Conservation (phyloP, 2,888 invertebrate genomes). For the Eubasilissa splendida region DNA sequence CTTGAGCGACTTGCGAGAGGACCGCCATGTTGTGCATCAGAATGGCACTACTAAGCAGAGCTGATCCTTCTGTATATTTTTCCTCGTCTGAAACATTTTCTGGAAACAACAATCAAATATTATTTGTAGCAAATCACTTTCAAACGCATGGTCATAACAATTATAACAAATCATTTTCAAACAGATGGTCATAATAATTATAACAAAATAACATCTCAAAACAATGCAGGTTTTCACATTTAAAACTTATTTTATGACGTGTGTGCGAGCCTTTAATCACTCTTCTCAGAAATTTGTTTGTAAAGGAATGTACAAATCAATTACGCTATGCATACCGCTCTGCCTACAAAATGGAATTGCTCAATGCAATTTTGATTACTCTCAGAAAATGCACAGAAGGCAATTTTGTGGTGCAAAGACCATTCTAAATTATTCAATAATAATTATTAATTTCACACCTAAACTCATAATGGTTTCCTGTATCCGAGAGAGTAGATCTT, state of each 20-base stretch:
- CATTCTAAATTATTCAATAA: neutral
- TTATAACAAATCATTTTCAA: neutral
- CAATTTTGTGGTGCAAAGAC: too few species aligned
- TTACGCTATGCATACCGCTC: too few species aligned
- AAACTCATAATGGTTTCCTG: constrained; percentile 43
- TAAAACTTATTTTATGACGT: too few species aligned
- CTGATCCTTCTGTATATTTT: constrained; percentile 45
- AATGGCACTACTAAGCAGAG: constrained; percentile 48
- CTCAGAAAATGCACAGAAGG: neutral
- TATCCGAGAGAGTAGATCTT: constrained; percentile 46
- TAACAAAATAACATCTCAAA: too few species aligned
- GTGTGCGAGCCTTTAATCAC: too few species aligned
- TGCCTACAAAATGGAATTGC: too few species aligned
- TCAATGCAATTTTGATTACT: too few species aligned
- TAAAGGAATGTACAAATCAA: too few species aligned
- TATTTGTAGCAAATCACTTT: neutral
- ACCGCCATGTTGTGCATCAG: constrained; percentile 53
- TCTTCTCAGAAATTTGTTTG: too few species aligned
- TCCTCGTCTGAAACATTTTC: constrained; percentile 37
- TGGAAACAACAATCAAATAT: neutral
- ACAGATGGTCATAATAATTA: neutral
- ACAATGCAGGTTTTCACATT: too few species aligned
- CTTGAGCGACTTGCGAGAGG: constrained; percentile 47
- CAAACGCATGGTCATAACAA: neutral
- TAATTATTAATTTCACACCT: constrained; percentile 31